Evolutionary conservation across 2,888 invertebrate genomes (phyloP).

Genomic region (Eutolmus rufibarbis): DNA sequence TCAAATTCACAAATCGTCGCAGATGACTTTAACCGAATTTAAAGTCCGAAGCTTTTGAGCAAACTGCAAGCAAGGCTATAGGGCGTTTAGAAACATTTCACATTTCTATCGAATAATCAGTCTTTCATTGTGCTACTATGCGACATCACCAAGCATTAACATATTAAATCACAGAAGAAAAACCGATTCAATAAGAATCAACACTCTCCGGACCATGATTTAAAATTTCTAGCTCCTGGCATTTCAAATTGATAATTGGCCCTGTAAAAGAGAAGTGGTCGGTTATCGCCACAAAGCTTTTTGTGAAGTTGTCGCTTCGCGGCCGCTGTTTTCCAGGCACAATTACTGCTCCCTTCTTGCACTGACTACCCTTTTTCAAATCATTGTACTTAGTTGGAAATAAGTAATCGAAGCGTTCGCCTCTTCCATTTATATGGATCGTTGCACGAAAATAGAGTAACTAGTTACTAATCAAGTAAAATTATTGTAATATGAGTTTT

Average conservation of each 20-base stretch:
- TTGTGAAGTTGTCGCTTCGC: not conserved
- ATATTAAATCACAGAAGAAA: not conserved
- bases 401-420: not conserved
- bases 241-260: not conserved
- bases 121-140: not conserved
- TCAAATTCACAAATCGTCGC: not conserved
- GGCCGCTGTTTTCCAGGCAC: not conserved
- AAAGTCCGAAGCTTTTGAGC: not conserved
- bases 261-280: not conserved
- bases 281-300: not conserved
- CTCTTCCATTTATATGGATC: too few species aligned
- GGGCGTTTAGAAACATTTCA: not conserved
- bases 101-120: not conserved
- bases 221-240: not conserved
- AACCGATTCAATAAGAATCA: not conserved
- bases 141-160: not conserved
- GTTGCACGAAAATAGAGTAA: too few species aligned
- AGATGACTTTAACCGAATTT: not conserved
- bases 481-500: too few species aligned
- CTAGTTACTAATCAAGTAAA: too few species aligned
- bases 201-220: not conserved
- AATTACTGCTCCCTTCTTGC: not conserved
- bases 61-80: not conserved
- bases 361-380: not conserved
- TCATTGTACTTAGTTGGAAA: too few species aligned